Base-by-base conservation (phyloP, 2,888 invertebrate species). In the Cheilosia variabilis region DNA sequence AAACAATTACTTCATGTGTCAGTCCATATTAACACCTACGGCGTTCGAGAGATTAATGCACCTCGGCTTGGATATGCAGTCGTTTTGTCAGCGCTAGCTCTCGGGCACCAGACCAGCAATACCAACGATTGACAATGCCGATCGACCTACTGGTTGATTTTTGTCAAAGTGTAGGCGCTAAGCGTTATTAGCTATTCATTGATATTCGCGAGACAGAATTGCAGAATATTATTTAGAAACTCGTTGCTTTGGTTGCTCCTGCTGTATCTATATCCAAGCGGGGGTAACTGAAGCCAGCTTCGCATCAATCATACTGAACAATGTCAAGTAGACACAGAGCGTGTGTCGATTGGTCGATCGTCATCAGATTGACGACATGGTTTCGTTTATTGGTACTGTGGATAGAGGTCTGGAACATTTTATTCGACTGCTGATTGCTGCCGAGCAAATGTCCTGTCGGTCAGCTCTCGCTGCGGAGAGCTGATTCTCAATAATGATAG, bases 401-500 rank as follows among this genome's bases (percentile, higher is more conserved):
- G 63, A 76, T 66, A 73, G 69, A 79, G 69, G 68, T 79, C 45
- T 58, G 53, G 73, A 69, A 75, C 69, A 75, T 84, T 66, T 47
- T 75, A 79, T 84, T 75, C 41, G 84, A 47, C 75, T 69, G 68
- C 71, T 76, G 73, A 75, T 76, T 71, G 79, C 75, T 75, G 79
- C 73, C 63, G 68, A 68, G 57, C 17, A 68, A 55, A 69, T 53
- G 58, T 76, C 69, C 81, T 65, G 58, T 45, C 37, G 34, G 52
- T 50, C 24, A 24, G 13, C 34, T 19, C 58, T 66, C 58, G 47
- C n/a, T 41, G 45, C 57, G 27, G 55, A 76, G 60, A 72, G 37
- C 50, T 76, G 86, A 86, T 86, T 80, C 62, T 52, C 86, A 80
- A 76, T 80, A 80, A 80, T 86, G 86, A 86, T 86, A 86, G 86